phyloP scores from a whole-genome alignment of 2,888 invertebrate species.

The Anorthoa munda region DNA sequence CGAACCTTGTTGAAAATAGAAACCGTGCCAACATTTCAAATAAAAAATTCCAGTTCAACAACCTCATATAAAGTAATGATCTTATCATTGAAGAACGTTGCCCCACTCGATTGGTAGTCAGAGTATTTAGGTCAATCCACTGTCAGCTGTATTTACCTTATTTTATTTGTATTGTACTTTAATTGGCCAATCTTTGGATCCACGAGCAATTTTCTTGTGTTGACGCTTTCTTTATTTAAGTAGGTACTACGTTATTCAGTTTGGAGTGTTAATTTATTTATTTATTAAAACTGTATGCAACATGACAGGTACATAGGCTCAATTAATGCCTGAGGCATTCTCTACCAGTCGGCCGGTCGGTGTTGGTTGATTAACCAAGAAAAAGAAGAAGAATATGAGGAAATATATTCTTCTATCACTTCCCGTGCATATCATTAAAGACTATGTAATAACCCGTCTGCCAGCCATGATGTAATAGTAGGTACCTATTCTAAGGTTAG shows the following conservation, averaged over 20 bases:
- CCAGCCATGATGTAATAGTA: neutral
- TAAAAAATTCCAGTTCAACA: neutral
- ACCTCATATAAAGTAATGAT: slow-evolving; percentile 13
- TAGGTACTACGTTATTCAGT: too few relatives aligned
- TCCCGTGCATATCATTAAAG: too few relatives aligned
- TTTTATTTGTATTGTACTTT: slow-evolving; percentile 16
- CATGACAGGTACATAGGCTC: too few relatives aligned
- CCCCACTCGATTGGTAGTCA: slow-evolving; percentile 20
- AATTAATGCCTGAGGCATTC: too few relatives aligned
- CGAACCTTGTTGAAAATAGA: neutral
- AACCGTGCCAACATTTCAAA: neutral
- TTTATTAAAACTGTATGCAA: too few relatives aligned
- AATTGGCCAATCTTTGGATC: slow-evolving; percentile 12
- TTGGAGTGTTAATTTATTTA: neutral
- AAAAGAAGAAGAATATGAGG: too few relatives aligned
- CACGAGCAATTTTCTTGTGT: neutral
- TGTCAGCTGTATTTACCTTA: slow-evolving; percentile 1
- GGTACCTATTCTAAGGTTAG: too few relatives aligned
- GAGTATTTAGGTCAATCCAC: slow-evolving; percentile 21
- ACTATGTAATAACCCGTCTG: neutral
- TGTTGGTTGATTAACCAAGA: too few relatives aligned
- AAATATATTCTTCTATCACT: too few relatives aligned
- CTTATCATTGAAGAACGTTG: slow-evolving; percentile 12
- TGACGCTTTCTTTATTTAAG: neutral
- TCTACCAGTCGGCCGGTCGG: too few relatives aligned